A percentile compares a stretch with the other conserved stretches of the same genome.
phyloP scores from a whole-genome alignment of 2,888 invertebrate species.

The Lacanobia oleracea region DNA sequence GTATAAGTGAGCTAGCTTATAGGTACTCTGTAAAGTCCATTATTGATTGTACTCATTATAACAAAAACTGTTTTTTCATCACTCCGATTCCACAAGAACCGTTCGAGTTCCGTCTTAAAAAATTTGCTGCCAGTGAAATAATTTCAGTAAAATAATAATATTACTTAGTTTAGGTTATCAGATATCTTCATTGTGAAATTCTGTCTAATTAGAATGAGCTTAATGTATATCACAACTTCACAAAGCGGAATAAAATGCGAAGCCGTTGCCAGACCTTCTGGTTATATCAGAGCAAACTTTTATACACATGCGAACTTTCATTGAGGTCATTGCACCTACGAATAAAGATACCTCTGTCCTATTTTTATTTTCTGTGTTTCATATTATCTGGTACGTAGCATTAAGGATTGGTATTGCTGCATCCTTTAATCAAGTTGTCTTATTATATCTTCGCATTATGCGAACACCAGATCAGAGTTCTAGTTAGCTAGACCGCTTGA shows the following conservation, averaged over 20 bases:
- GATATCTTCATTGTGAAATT: conserved; percentile 3
- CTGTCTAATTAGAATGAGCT: conserved; percentile 23
- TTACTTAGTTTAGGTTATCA: neutral
- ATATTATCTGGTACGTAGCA: conserved; percentile 20
- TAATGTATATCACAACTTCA: conserved; percentile 23
- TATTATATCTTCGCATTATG: conserved; percentile 3
- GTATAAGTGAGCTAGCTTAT: neutral
- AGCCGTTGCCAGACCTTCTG: conserved; percentile 63
- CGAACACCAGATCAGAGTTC: conserved; percentile 10
- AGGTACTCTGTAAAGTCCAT: neutral
- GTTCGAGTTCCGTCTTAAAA: neutral
- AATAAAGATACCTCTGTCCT: conserved; percentile 52
- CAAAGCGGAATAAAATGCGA: conserved; percentile 57
- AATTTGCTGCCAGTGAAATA: neutral
- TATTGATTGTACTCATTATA: neutral
- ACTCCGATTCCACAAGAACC: neutral
- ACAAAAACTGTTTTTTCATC: neutral
- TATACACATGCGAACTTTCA: conserved; percentile 62
- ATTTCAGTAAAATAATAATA: neutral
- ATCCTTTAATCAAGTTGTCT: conserved; percentile 20
- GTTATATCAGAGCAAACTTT: conserved; percentile 56
- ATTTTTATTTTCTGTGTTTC: conserved; percentile 44
- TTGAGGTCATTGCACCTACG: conserved; percentile 63
- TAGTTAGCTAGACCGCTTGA: conserved; percentile 49
- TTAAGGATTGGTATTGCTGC: conserved; percentile 6